phyloP scores from a whole-genome alignment of 2,113 vertebrate species.

The Phrynosoma blainvillii region DNA sequence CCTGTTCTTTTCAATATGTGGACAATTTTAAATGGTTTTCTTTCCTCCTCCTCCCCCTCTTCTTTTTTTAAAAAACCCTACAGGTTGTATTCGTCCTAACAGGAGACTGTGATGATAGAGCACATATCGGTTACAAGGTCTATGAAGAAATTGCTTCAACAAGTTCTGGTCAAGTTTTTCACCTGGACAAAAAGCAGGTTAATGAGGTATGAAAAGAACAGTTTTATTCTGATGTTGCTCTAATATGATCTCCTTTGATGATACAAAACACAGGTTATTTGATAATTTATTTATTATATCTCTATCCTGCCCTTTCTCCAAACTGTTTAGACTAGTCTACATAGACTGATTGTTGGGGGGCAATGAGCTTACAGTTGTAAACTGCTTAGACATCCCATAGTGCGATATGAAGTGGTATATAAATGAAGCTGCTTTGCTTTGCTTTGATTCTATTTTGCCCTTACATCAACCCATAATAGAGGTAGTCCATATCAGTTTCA shows the following conservation, averaged over 20 bases:
- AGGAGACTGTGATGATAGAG: constrained; percentile 95
- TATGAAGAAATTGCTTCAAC: constrained; percentile 99
- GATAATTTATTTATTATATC: no score
- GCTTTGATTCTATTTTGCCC: neutral
- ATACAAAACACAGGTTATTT: neutral
- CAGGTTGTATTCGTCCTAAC: constrained; percentile 98
- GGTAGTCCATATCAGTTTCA: neutral
- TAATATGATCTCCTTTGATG: neutral
- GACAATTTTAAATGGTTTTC: neutral
- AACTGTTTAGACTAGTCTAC: no score
- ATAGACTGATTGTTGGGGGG: neutral
- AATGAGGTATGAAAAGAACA: constrained; percentile 89
- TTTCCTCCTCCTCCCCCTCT: neutral
- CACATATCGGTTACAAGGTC: constrained; percentile 92
- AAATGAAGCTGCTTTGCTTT: no score
- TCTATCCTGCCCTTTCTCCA: neutral
- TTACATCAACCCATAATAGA: neutral
- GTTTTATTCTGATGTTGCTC: neutral
- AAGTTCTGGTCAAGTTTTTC: constrained; percentile 97
- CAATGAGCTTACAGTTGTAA: no score
- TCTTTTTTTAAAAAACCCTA: neutral
- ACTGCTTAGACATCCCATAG: no score
- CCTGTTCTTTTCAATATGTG: neutral
- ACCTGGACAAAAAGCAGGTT: constrained; percentile 98
- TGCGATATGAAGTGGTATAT: no score